Evolutionary conservation across 2,888 invertebrate species (phyloP).

Genomic region (Euclidia mi): DNA sequence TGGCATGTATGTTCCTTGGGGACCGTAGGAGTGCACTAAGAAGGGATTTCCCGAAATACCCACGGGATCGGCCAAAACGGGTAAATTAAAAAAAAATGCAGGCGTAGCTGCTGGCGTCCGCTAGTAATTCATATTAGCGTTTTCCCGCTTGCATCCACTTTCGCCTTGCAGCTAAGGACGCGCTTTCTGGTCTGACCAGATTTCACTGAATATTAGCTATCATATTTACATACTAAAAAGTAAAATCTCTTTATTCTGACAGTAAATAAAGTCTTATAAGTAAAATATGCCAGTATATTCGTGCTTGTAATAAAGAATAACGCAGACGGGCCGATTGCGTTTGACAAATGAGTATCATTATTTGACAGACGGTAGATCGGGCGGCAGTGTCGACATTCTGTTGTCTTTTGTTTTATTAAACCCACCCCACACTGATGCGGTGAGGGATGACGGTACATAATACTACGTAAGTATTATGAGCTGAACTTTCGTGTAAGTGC

Average conservation of each 20-base stretch:
- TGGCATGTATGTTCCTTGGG: too few relatives aligned
- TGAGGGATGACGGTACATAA: constrained; percentile 72
- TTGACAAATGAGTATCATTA: constrained; percentile 89
- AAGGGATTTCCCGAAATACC: too few relatives aligned
- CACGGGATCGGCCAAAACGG: too few relatives aligned
- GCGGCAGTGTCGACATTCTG: constrained; percentile 82
- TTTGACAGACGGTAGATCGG: constrained; percentile 86
- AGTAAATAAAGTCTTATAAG: constrained; percentile 5
- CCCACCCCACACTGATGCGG: constrained; percentile 68
- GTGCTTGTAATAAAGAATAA: constrained; percentile 49
- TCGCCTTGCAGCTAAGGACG: too few relatives aligned
- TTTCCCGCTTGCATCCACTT: too few relatives aligned
- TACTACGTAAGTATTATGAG: constrained; percentile 65
- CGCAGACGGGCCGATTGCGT: constrained; percentile 70
- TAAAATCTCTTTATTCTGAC: neutral
- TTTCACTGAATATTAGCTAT: too few relatives aligned
- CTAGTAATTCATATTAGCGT: too few relatives aligned
- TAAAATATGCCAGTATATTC: constrained; percentile 35
- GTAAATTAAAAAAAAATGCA: too few relatives aligned
- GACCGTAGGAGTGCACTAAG: too few relatives aligned
- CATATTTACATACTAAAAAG: too few relatives aligned
- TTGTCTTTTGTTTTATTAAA: constrained; percentile 89
- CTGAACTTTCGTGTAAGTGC: constrained; percentile 32
- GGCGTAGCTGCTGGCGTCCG: too few relatives aligned
- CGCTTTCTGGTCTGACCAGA: too few relatives aligned